Conservation (phyloP, 2,113 vertebrate genomes). For the Polypterus bichir region DNA sequence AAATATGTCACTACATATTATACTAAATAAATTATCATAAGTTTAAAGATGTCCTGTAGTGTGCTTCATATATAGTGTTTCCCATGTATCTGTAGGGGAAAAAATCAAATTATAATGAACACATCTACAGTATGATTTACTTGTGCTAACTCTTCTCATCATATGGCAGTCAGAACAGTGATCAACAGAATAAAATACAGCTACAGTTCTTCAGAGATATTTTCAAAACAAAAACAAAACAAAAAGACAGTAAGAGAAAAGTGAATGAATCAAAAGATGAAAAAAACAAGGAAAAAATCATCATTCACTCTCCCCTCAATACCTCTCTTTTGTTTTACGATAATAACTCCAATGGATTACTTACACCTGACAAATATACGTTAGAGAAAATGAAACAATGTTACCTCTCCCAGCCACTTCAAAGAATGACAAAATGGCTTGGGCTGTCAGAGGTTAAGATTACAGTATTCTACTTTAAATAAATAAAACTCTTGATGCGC, state of each 20-base stretch:
- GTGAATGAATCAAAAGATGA: constrained; percentile 35
- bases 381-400: constrained; percentile 19
- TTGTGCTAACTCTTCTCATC: not conserved
- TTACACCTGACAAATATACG: constrained; percentile 27
- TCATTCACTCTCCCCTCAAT: constrained; percentile 26
- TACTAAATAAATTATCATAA: no score
- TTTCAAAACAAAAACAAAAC: constrained; percentile 27
- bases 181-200: no score
- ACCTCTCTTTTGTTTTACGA: constrained; percentile 24
- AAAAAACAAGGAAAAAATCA: constrained; percentile 19
- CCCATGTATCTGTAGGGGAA: no score
- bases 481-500: constrained; percentile 79
- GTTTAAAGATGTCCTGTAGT: no score
- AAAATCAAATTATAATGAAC: no score
- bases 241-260: constrained; percentile 23
- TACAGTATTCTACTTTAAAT: constrained; percentile 61
- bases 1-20: no score
- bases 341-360: constrained; percentile 21
- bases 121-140: not conserved
- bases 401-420: constrained; percentile 20
- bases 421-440: constrained; percentile 25
- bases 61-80: no score
- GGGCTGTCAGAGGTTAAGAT: constrained; percentile 41
- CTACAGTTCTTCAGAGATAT: no score
- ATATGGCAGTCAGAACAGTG: no score